Percentiles rank a stretch among this genome's conserved stretches.
Evolutionary conservation across 2,797 vertebrate species (phyloP).

Genomic region (Monodelphis domestica): DNA sequence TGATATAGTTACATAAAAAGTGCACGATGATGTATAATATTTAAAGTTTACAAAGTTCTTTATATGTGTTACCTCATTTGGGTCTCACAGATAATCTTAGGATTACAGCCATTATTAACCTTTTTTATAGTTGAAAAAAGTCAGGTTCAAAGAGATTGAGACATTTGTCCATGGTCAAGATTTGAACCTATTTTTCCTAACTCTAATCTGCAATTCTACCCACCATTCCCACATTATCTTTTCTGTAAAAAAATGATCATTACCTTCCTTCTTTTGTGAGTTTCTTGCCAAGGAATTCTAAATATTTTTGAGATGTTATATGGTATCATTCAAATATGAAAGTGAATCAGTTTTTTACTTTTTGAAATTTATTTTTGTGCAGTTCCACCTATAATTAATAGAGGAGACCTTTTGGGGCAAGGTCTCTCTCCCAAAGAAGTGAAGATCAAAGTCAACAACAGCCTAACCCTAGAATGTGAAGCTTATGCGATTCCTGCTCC

Average conservation of each 20-base stretch:
- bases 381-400: constrained; percentile 97
- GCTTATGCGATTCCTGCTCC: constrained; percentile 92
- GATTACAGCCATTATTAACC: background rate
- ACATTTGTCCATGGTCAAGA: background rate
- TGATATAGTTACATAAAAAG: background rate
- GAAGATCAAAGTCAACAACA: constrained; percentile 95
- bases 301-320: background rate
- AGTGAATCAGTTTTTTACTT: background rate
- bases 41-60: background rate
- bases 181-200: background rate
- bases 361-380: constrained; percentile 69
- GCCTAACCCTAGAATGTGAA: constrained; percentile 93
- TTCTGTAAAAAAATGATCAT: background rate
- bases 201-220: background rate
- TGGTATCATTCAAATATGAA: background rate
- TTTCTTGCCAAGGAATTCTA: background rate
- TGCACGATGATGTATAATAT: background rate
- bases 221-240: background rate
- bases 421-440: constrained; percentile 93
- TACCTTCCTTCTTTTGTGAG: background rate
- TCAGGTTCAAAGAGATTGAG: background rate
- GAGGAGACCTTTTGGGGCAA: constrained; percentile 88
- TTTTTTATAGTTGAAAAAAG: background rate
- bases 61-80: background rate
- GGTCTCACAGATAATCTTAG: background rate